Base-by-base conservation (phyloP, 1,140 invertebrate species). In the Solenopsis invicta region DNA sequence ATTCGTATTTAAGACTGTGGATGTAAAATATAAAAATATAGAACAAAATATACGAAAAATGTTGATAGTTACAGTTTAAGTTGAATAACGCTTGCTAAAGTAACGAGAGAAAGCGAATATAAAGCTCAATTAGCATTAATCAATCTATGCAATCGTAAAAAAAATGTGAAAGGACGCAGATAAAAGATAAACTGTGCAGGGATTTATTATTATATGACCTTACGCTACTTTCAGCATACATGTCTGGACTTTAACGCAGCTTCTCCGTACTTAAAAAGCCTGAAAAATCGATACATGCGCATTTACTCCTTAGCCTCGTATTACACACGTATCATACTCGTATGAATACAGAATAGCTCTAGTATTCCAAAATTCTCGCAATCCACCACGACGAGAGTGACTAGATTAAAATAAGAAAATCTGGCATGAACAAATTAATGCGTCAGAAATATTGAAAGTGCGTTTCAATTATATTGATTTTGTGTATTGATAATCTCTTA, bases 241-340 rank as follows among this genome's bases (percentile, higher is more conserved):
- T 34, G 66, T 69, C n/a, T 72, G 50, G 37, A 81, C 66, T 81
- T 10, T 66, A 69, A 81, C 50, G 64, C 64, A 71, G 37, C 50
- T 81, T 56, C 24, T 81, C 52, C 34, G 21, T 52, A 45, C 24
- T 81, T 71, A 71, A 48, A 81, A 59, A 56, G 66, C 72, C 10
- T n/a, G 21, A 81, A 81, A 81, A 81, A 72, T 72, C 66, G n/a
- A 81, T 81, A 59, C 21, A 66, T 24, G 61, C 24, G 37, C 78
- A 72, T 72, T 81, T 81, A 71, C 24, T 10, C 21, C n/a, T 54
- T 37, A 48, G 12, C 41, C n/a, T 45, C 16, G 4, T 64, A 66
- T 78, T 18, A 48, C 29, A 37, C 59, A 9, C 59, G 18, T 75
- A 21, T 13, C 34, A 9, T 37, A 34, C 9, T 64, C 16, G 34